Evolutionary conservation across 2,888 invertebrate genomes (phyloP).

Genomic region (Lordiphosa andalusiaca): DNA sequence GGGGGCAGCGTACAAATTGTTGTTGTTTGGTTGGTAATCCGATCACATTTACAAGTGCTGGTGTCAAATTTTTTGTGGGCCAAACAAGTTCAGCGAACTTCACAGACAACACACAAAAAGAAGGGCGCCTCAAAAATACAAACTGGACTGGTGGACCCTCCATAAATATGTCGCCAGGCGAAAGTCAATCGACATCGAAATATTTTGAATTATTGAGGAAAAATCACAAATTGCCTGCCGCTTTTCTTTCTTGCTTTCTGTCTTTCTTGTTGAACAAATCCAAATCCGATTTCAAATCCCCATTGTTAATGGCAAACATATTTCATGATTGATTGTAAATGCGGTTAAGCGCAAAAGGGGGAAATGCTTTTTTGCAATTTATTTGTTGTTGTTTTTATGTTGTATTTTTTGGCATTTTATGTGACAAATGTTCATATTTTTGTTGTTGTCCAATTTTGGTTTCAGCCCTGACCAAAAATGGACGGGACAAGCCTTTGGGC

Average conservation of each 20-base stretch:
- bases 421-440: slow-evolving; percentile 10
- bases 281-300: slow-evolving; percentile 57
- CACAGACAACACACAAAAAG: neutral
- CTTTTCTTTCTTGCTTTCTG: slow-evolving; percentile 5
- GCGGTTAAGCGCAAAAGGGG: slow-evolving; percentile 2
- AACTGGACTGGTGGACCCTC: slow-evolving; percentile 26
- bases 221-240: slow-evolving; percentile 37
- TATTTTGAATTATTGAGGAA: slow-evolving; percentile 45
- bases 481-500: slow-evolving; percentile 12
- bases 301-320: slow-evolving; percentile 62
- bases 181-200: slow-evolving; percentile 44
- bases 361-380: slow-evolving; percentile 3
- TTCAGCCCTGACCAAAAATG: slow-evolving; percentile 1
- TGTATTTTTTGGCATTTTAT: too few species aligned
- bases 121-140: neutral
- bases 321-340: slow-evolving; percentile 63
- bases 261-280: slow-evolving; percentile 36
- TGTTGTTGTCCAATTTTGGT: slow-evolving; percentile 1
- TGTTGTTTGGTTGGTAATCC: slow-evolving; percentile 46
- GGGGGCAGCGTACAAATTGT: slow-evolving; percentile 7
- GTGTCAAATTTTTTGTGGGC: slow-evolving; percentile 47
- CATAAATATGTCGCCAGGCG: slow-evolving; percentile 29
- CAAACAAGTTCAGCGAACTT: slow-evolving; percentile 56
- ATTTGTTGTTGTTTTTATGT: too few species aligned
- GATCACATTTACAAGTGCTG: slow-evolving; percentile 37